Evolutionary conservation across 2,797 vertebrate genomes (phyloP).

Genomic region (Intellagama lesueurii): DNA sequence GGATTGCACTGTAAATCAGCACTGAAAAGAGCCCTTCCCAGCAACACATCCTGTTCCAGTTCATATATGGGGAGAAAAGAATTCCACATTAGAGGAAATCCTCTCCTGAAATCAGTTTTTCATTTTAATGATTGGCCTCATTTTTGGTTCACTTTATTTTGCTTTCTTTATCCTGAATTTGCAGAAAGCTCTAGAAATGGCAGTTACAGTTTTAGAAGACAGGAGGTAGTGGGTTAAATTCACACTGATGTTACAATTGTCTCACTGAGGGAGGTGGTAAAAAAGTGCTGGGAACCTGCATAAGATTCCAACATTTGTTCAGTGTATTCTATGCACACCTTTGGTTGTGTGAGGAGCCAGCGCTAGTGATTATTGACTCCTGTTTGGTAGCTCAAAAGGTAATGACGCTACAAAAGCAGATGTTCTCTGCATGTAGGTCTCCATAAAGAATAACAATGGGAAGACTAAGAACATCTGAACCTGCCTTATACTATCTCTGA

Average conservation of each 20-base stretch:
- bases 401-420: conserved; percentile 55
- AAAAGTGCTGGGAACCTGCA: conserved; percentile 61
- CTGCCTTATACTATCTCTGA: too few relatives aligned
- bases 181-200: conserved; percentile 5
- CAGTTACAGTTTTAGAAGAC: conserved; percentile 34
- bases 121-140: background rate
- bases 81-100: background rate
- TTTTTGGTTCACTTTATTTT: background rate
- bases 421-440: conserved; percentile 19
- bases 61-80: background rate
- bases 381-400: conserved; percentile 39
- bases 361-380: conserved; percentile 57
- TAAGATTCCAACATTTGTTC: conserved; percentile 48
- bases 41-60: background rate
- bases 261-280: conserved; percentile 20
- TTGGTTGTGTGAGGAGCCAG: conserved; percentile 33
- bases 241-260: conserved; percentile 28
- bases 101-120: background rate
- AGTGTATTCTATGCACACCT: conserved; percentile 50
- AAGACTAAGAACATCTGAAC: background rate
- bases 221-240: background rate
- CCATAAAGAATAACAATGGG: background rate
- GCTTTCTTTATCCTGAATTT: background rate
- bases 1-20: too few relatives aligned
- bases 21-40: background rate